Evolutionary conservation across 1,140 invertebrate genomes (phyloP), one percentile per base, ranked within the genome.

Genomic region (Theocolax elegans): DNA sequence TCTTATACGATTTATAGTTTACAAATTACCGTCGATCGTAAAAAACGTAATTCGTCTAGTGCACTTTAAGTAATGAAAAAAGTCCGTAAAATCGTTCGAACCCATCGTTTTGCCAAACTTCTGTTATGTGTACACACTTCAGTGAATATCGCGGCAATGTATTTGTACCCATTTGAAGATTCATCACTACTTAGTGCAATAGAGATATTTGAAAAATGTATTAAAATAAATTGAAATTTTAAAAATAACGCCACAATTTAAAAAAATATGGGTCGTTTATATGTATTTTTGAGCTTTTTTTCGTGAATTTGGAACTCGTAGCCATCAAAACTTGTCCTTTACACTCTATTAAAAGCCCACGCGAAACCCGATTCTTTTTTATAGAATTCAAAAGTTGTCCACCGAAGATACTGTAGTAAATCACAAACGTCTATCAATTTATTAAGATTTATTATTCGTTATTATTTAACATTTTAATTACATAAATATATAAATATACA

Each of bases 61-160:
- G 58, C 58, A 48, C 58, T 62, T 48, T 19, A 17, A 2, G 3
- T 62, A 62, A 62, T 62, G 58, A 62, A 62, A 62, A 3, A 29
- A 46, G 15, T 60, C 40, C n/a, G 42, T 31, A 27, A 29, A 10
- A 46, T 29, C 25, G 27, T 31, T 1, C 3, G 19, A 51, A 54
- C 6, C 13, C n/a, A 2, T 8, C 17, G 15, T n/a, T 54, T 54
- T n/a, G n/a, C 0, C n/a, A 17, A 54, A 54, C 27, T 29, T 2
- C 27, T 54, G 29, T 54, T 31, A 31, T 35, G 31, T 35, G 31
- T 31, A 54, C 1, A 10, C 15, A 54, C 51, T n/a, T 44, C 56
- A 21, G 42, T 21, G 56, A 59, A 59, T 59, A 59, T 42, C 35
- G 4, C 2, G n/a, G n/a, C n/a, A n/a, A n/a, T n/a, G n/a, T n/a